Evolutionary conservation across 1,140 invertebrate genomes (phyloP).

Genomic region (Maconellicoccus hirsutus): DNA sequence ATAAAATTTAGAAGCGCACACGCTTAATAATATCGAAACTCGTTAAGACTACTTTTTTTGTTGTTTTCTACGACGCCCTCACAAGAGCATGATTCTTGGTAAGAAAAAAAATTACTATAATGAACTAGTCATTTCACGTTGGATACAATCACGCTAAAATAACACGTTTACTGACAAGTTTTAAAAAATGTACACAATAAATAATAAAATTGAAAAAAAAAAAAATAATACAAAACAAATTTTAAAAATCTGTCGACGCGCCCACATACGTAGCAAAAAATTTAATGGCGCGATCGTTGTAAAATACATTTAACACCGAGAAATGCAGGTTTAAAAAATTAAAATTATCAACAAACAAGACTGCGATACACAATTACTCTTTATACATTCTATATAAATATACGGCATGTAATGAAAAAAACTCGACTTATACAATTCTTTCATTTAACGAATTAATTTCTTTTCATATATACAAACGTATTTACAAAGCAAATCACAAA

Average conservation of each 20-base stretch:
- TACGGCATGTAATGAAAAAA: background rate
- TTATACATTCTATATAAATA: background rate
- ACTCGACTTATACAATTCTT: background rate
- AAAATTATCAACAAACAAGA: background rate
- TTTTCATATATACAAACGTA: background rate
- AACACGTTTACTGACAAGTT: background rate
- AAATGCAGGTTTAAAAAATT: background rate
- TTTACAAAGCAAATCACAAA: background rate
- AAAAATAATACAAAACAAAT: background rate
- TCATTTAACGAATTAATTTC: background rate
- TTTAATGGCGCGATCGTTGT: background rate
- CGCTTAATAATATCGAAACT: background rate
- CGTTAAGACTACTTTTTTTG: background rate
- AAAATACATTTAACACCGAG: constrained; percentile 9
- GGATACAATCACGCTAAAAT: background rate
- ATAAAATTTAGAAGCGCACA: background rate
- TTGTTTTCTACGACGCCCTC: no score
- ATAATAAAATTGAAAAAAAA: background rate
- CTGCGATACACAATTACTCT: background rate
- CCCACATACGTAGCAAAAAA: background rate
- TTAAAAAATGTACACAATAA: background rate
- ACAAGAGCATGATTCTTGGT: no score
- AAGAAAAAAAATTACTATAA: background rate
- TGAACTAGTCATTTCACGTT: background rate
- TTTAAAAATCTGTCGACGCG: background rate